Evolutionary conservation across 2,113 vertebrate species (phyloP), one percentile per base, ranked within the genome.

Genomic region (Microtus montanus): DNA sequence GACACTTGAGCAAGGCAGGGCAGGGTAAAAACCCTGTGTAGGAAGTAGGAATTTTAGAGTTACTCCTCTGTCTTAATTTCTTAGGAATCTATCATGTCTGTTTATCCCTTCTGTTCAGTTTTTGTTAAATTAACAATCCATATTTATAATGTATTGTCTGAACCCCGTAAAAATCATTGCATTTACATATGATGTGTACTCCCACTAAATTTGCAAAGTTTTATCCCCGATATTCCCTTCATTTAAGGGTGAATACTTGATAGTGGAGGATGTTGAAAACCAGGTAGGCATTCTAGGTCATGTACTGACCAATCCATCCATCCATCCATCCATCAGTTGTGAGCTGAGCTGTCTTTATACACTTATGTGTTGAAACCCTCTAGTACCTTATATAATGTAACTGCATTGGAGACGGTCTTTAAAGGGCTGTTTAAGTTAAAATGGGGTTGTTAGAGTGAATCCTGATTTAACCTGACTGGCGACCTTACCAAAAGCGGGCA

Each of bases 81-180:
- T n/a, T 38, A 92, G 54, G 8, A 73, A 47, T 68, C 26, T 11
- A 66, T 38, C 35, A 35, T 28, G 30, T n/a, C 80, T 28, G n/a
- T 3, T 11, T 1, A 75, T 4, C 20, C 49, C 58, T 82, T 77
- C 61, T 52, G 28, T 30, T 28, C 52, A 26, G 33, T 75, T 89
- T 87, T 88, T 41, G 63, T 75, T 92, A 92, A 54, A 85, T 75
- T 88, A 92, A 44, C 58, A 96, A 90, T 44, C 71, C 38, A 44
- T 44, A 47, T 64, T 96, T 89, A 38, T 44, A 79, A 58, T 7
- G 11, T 83, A 35, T 71, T 87, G 30, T 49, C 52, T 71, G 33
- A 95, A 54, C 13, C 74, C 90, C n/a, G 41, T 71, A 30, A 35
- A 93, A 74, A 68, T 88, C n/a, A 44, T 41, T 83, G 63, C 30